These are phyloP conservation scores for Ictalurus punctatus DNA, from an alignment of 2,113 vertebrate genomes.

Conservation along the genomic window DNA sequence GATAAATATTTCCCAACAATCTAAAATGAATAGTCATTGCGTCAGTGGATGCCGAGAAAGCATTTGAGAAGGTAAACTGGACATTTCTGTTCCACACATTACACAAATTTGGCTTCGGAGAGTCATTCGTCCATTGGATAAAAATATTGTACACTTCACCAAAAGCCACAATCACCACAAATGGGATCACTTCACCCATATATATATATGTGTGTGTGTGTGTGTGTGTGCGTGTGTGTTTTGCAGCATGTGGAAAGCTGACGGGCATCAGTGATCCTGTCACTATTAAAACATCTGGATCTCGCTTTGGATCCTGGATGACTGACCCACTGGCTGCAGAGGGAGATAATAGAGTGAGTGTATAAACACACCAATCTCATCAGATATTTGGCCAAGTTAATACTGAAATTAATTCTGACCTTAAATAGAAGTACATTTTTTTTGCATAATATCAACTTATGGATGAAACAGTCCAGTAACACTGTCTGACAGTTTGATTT, in stretches of 20 bases:
- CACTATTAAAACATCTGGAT: constrained; percentile 94
- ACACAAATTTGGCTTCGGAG: too few species aligned
- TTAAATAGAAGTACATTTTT: not conserved
- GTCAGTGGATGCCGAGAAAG: too few species aligned
- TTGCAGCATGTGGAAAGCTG: constrained; percentile 92
- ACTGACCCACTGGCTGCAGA: constrained; percentile 92
- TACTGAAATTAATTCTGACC: not conserved
- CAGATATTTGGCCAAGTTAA: not conserved
- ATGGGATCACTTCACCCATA: too few species aligned
- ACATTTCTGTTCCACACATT: too few species aligned
- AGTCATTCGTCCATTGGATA: too few species aligned
- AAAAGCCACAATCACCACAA: too few species aligned
- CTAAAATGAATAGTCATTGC: too few species aligned
- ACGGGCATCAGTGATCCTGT: constrained; percentile 94
- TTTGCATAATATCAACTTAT: not conserved
- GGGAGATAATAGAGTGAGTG: constrained; percentile 90
- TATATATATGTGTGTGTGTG: too few species aligned
- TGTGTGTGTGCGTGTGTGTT: constrained; percentile 14
- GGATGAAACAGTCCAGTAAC: not conserved
- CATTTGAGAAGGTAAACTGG: too few species aligned
- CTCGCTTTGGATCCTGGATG: constrained; percentile 98
- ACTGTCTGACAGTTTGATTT: not conserved
- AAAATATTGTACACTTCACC: too few species aligned
- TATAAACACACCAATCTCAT: not conserved
- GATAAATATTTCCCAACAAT: too few species aligned